A percentile compares a stretch with the other conserved stretches of the same genome.
Evolutionary conservation across 2,888 invertebrate species (phyloP).

Genomic region (Spisula subtruncata): DNA sequence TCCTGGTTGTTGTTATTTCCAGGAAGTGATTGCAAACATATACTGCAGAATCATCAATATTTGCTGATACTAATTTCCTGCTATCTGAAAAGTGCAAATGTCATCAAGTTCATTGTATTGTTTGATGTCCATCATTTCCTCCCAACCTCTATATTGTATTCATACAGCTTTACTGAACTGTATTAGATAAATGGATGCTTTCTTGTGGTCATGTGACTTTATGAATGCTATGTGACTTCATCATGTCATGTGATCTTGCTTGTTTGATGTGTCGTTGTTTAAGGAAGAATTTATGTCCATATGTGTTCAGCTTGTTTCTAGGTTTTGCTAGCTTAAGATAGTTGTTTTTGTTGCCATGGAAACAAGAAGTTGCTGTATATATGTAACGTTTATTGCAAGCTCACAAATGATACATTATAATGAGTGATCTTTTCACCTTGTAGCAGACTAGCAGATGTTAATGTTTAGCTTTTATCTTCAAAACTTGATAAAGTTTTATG

Average conservation of each 20-base stretch:
- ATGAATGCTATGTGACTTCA: too few species aligned
- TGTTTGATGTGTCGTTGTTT: background rate
- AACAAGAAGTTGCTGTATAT: background rate
- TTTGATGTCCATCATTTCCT: background rate
- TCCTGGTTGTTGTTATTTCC: background rate
- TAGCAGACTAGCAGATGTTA: too few species aligned
- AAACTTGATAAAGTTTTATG: too few species aligned
- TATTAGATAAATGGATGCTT: slow-evolving; percentile 8
- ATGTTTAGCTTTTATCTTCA: too few species aligned
- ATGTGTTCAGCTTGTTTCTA: slow-evolving; percentile 1
- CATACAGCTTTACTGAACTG: background rate
- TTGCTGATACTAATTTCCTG: background rate
- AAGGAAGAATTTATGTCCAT: background rate
- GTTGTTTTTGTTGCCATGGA: background rate
- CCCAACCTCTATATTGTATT: background rate
- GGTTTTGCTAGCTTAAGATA: background rate
- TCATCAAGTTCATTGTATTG: background rate
- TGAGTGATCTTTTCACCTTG: too few species aligned
- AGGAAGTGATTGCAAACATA: background rate
- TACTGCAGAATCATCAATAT: background rate
- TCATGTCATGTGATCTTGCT: background rate
- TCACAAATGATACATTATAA: too few species aligned
- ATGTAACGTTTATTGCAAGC: background rate
- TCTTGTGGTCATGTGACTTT: background rate
- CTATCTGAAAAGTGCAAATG: background rate